Percentiles rank a stretch among this genome's conserved stretches.
Conservation (phyloP, 2,113 vertebrate species). For the Barnardius zonarius region DNA sequence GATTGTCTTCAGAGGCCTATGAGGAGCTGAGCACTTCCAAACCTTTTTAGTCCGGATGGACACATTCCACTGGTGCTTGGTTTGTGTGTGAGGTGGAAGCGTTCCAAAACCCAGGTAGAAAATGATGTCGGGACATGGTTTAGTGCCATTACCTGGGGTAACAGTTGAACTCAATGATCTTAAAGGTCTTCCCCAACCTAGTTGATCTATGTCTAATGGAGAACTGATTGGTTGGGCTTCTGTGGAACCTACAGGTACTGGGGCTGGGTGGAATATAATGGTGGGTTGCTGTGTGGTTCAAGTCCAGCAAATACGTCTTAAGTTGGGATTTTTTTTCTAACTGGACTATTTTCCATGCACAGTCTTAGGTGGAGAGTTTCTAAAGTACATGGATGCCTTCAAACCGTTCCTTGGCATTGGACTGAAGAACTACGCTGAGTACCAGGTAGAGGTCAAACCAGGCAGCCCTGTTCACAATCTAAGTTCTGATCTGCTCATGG, state of each 20-base stretch:
- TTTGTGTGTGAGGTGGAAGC: background rate
- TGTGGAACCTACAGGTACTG: background rate
- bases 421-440: slow-evolving; percentile 96
- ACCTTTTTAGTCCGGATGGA: background rate
- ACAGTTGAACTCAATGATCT: background rate
- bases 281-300: background rate
- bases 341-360: background rate
- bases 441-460: slow-evolving; percentile 81
- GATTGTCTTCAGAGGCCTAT: background rate
- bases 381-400: slow-evolving; percentile 99
- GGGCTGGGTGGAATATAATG: fast-evolving
- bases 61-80: fast-evolving
- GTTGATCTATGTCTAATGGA: background rate
- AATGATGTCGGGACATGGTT: background rate
- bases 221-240: background rate
- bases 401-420: slow-evolving; percentile 96
- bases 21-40: background rate
- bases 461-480: background rate
- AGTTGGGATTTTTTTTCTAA: background rate
- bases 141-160: background rate
- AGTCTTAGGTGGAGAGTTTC: slow-evolving; percentile 94
- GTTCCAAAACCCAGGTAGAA: background rate
- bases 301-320: no score
- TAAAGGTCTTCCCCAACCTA: background rate
- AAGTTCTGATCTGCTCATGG: background rate